phyloP scores from a whole-genome alignment of 2,888 invertebrate species.

The Apoderus coryli region DNA sequence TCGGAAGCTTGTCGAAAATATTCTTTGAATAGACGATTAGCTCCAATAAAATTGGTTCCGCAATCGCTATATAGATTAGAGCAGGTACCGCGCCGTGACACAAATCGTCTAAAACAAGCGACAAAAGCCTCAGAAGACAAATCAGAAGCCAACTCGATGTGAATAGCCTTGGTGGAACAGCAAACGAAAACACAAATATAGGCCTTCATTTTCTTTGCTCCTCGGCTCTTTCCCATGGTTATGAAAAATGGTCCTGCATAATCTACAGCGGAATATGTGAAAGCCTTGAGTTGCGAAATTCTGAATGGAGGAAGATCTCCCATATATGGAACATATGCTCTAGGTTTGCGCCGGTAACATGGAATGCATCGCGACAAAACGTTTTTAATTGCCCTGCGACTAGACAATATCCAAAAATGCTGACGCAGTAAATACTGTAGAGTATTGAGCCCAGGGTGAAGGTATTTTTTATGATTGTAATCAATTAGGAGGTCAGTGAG shows the following conservation, averaged over 20 bases:
- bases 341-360: slow-evolving; percentile 9
- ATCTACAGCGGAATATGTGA: slow-evolving; percentile 8
- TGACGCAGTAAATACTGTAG: slow-evolving; percentile 7
- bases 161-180: slow-evolving; percentile 11
- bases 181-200: too few relatives aligned
- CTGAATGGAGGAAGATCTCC: slow-evolving; percentile 10
- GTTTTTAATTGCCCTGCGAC: slow-evolving; percentile 5
- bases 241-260: slow-evolving; percentile 11
- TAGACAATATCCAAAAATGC: slow-evolving; percentile 10
- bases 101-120: slow-evolving; percentile 11
- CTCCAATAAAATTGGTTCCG: slow-evolving; percentile 14
- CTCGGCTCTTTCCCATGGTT: slow-evolving; percentile 7
- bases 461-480: too few relatives aligned
- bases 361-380: slow-evolving; percentile 7
- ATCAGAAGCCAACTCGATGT: slow-evolving; percentile 11
- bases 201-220: slow-evolving; percentile 7
- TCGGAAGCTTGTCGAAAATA: slow-evolving; percentile 7
- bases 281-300: slow-evolving; percentile 9
- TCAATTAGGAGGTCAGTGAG: slow-evolving; percentile 12
- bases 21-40: slow-evolving; percentile 9
- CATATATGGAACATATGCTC: slow-evolving; percentile 6
- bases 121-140: slow-evolving; percentile 11
- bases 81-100: slow-evolving; percentile 10
- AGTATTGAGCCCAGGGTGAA: slow-evolving; percentile 14
- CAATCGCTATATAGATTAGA: slow-evolving; percentile 10